Evolutionary conservation across 2,113 vertebrate species (phyloP).

Genomic region (cat (Felis catus)): DNA sequence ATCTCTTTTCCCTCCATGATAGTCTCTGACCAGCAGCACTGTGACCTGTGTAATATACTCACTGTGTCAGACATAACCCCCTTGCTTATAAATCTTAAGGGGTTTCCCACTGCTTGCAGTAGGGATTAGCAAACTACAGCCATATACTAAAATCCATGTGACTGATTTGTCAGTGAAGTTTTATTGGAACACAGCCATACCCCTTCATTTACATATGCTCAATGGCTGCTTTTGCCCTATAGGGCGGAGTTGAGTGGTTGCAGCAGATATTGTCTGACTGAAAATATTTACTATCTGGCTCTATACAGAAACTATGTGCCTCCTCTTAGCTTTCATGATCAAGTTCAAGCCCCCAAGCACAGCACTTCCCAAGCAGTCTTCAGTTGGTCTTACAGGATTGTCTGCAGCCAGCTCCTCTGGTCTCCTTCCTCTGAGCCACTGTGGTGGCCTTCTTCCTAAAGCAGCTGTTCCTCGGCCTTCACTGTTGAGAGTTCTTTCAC

Average conservation of each 20-base stretch:
- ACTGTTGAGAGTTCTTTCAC: background rate
- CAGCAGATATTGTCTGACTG: background rate
- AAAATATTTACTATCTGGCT: background rate
- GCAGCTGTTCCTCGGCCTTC: background rate
- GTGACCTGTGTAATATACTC: background rate
- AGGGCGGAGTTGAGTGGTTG: background rate
- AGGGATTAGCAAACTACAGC: background rate
- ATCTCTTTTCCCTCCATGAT: background rate
- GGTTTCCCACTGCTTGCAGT: background rate
- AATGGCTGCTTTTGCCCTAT: background rate
- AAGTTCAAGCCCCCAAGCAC: background rate
- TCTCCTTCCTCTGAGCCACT: background rate
- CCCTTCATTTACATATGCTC: background rate
- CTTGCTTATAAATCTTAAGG: background rate
- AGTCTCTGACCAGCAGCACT: background rate
- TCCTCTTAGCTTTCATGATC: background rate
- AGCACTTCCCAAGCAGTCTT: background rate
- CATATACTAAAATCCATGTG: background rate
- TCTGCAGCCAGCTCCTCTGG: background rate
- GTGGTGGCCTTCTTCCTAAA: background rate
- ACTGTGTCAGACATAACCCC: background rate
- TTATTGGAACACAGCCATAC: background rate
- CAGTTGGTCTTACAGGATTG: background rate
- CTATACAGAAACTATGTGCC: background rate
- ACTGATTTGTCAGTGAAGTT: background rate